phyloP scores from a whole-genome alignment of 2,888 invertebrate genomes.

The Ashinkailepas kermadecensis region DNA sequence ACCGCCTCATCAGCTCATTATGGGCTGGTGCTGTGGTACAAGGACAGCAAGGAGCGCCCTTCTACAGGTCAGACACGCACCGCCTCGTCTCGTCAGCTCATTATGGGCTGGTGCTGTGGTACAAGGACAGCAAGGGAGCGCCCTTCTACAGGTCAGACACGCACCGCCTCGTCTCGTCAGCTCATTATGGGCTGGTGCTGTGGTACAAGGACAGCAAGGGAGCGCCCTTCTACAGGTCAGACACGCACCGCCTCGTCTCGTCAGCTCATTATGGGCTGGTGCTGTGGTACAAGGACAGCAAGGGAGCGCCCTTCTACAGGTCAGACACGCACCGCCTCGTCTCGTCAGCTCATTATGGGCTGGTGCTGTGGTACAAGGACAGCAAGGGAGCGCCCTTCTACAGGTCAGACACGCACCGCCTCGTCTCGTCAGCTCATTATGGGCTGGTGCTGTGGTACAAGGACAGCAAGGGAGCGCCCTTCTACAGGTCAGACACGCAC shows the following conservation, averaged over 20 bases:
- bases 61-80: constrained; percentile 36
- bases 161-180: no score
- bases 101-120: constrained; percentile 38
- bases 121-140: constrained; percentile 39
- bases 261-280: constrained; percentile 33
- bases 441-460: constrained; percentile 39
- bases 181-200: constrained; percentile 35
- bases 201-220: constrained; percentile 40
- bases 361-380: constrained; percentile 40
- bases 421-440: no score
- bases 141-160: constrained; percentile 38
- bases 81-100: no score
- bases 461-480: constrained; percentile 39
- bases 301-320: constrained; percentile 39
- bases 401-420: constrained; percentile 33
- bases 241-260: no score
- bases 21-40: constrained; percentile 39
- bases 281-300: constrained; percentile 40
- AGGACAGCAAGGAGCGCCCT: constrained; percentile 39
- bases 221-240: constrained; percentile 39
- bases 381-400: constrained; percentile 39
- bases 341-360: background rate
- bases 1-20: no score
- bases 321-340: constrained; percentile 23
- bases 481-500: constrained; percentile 36